Evolutionary conservation across 2,797 vertebrate species (phyloP), one percentile per base, ranked within the genome.

Genomic region (Anguilla pacifica): DNA sequence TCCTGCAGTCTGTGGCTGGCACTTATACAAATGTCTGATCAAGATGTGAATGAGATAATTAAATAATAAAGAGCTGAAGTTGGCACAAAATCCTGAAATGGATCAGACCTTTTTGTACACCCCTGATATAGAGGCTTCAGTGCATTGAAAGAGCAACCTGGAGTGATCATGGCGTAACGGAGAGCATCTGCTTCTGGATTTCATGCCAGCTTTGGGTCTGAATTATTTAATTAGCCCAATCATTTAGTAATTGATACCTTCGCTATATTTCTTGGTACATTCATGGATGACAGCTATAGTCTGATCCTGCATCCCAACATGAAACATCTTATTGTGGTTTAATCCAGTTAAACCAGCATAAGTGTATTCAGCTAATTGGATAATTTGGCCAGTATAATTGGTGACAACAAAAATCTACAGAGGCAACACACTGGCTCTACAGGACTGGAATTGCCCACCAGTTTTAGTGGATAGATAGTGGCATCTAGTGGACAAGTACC

Each of bases 401-500:
- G 7, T 70, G 64, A 59, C 25, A 28, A 70, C 25, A 5, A 70
- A 28, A n/a, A 70, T 28, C 25, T 28, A n/a, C 10, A 11, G 17
- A 22, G 51, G 59, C 17, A 10, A 10, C 64, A 70, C n/a, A 10
- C 64, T 70, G 64, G 25, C 6, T n/a, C 25, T 70, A n/a, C 9
- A 28, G 64, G 7, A 70, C 28, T 70, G 64, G 64, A 70, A 70
- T 70, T 70, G n/a, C 64, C n/a, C 25, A 28, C 64, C 64, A 1
- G 25, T 28, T 70, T n/a, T 70, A 70, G 64, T 87, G 57, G 79
- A 61, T 67, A 25, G 57, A 61, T 87, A n/a, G 67, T 72, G 82
- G 85, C 88, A 88, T 19, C 88, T 88, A 84, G 86, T 90, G 88
- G 72, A 51, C 25, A 74, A 70, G 79, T 53, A 19, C 28, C 15